Conservation (phyloP, 2,888 invertebrate species). For the Augochlorella aurata region DNA sequence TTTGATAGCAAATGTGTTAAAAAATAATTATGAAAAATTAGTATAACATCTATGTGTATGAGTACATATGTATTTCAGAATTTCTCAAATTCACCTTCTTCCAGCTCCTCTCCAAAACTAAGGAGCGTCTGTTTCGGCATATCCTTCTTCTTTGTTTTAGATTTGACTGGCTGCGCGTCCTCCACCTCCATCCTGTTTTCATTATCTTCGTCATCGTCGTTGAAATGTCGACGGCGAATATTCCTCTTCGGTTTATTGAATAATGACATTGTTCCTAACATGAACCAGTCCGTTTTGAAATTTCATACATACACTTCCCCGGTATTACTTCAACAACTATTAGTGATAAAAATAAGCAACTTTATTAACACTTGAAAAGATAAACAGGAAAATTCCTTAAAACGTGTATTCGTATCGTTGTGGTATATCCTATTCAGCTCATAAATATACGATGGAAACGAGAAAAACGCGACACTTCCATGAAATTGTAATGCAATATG, state of each 20-base stretch:
- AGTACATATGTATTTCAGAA: not conserved
- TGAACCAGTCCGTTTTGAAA: constrained; percentile 44
- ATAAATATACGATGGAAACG: constrained; percentile 37
- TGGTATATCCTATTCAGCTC: constrained; percentile 21
- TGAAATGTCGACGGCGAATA: constrained; percentile 90
- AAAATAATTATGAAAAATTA: not conserved
- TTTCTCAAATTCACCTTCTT: constrained; percentile 75
- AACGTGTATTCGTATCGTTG: not conserved
- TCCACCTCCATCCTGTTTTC: constrained; percentile 85
- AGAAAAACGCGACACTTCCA: constrained; percentile 47
- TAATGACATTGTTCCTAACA: constrained; percentile 86
- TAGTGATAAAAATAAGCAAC: constrained; percentile 24
- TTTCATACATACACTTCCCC: constrained; percentile 23
- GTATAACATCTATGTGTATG: not conserved
- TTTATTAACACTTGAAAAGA: constrained; percentile 5
- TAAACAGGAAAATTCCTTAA: not conserved
- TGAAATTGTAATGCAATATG: constrained; percentile 42
- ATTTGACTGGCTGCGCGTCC: constrained; percentile 81
- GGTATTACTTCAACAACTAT: constrained; percentile 13
- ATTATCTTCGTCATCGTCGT: constrained; percentile 86
- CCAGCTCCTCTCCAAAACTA: constrained; percentile 89
- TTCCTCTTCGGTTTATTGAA: constrained; percentile 94
- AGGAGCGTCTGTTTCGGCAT: constrained; percentile 86
- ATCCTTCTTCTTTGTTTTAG: constrained; percentile 83
- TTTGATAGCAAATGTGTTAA: too few species aligned